These are phyloP conservation scores for Euura lappo DNA, from an alignment of 1,140 invertebrate species.

Conservation along the genomic window DNA sequence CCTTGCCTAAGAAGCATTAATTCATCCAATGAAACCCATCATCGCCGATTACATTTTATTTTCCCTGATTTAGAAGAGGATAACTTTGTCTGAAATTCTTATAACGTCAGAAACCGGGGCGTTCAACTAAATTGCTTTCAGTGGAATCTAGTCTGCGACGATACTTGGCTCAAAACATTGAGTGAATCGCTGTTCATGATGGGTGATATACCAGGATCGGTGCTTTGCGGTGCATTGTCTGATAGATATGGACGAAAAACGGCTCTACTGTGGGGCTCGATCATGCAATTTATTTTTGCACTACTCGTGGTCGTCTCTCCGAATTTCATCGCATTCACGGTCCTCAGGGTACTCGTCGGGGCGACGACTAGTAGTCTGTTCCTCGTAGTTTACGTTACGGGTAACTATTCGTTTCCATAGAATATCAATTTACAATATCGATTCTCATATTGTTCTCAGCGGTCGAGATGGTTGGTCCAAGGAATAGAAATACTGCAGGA, in stretches of 20 bases:
- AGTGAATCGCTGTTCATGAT: conserved; percentile 83
- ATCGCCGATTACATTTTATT: no score
- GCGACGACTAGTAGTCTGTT: conserved; percentile 79
- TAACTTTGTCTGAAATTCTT: no score
- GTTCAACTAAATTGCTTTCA: conserved; percentile 49
- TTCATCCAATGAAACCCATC: no score
- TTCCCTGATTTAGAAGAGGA: no score
- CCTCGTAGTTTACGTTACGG: conserved; percentile 79
- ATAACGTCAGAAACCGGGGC: no score
- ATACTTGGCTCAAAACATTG: conserved; percentile 68
- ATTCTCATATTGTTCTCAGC: no score
- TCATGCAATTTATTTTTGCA: conserved; percentile 73
- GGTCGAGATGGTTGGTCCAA: no score
- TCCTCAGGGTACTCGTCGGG: conserved; percentile 73
- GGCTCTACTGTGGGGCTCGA: conserved; percentile 74
- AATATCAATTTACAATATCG: no score
- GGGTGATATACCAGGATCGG: conserved; percentile 79
- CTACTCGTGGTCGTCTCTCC: conserved; percentile 70
- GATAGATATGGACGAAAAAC: conserved; percentile 79
- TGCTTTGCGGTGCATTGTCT: conserved; percentile 79
- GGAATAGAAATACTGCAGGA: no score
- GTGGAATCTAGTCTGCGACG: conserved; percentile 81
- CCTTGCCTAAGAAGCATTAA: no score
- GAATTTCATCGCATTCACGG: conserved; percentile 72
- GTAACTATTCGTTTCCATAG: conserved; percentile 47